A percentile compares a stretch with the other conserved stretches of the same genome.
These are phyloP conservation scores for Marasmarcha lunaedactyla DNA, from an alignment of 2,888 invertebrate species.

Conservation along the genomic window DNA sequence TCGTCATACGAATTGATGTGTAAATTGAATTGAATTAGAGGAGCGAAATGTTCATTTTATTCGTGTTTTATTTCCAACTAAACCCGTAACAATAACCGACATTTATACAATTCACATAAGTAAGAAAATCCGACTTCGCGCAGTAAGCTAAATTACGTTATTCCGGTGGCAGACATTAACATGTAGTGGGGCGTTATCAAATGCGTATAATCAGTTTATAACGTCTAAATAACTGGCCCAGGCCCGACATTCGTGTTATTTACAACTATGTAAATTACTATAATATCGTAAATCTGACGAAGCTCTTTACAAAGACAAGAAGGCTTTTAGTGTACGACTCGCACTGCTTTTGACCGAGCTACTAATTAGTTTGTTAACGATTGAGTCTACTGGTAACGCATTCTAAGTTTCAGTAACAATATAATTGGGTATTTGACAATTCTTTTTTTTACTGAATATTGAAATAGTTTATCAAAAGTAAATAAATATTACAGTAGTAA, in stretches of 20 bases:
- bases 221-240: conserved; percentile 40
- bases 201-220: conserved; percentile 39
- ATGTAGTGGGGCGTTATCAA: background rate
- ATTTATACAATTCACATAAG: too few relatives aligned
- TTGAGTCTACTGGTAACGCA: too few relatives aligned
- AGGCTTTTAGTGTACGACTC: conserved; percentile 24
- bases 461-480: too few relatives aligned
- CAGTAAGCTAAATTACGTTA: background rate
- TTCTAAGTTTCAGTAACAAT: too few relatives aligned
- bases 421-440: too few relatives aligned
- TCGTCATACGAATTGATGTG: too few relatives aligned
- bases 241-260: conserved; percentile 42
- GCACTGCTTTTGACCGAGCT: conserved; percentile 4
- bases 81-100: too few relatives aligned
- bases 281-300: conserved; percentile 41
- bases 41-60: too few relatives aligned
- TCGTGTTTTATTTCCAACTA: too few relatives aligned
- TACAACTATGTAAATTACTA: conserved; percentile 45
- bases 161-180: background rate
- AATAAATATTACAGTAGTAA: too few relatives aligned
- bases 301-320: conserved; percentile 40
- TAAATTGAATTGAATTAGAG: too few relatives aligned
- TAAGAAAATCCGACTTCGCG: background rate
- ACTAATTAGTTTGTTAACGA: conserved; percentile 6
- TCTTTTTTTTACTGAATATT: too few relatives aligned